phyloP scores from a whole-genome alignment of 2,113 vertebrate genomes.

The Thinocorus orbignyianus region DNA sequence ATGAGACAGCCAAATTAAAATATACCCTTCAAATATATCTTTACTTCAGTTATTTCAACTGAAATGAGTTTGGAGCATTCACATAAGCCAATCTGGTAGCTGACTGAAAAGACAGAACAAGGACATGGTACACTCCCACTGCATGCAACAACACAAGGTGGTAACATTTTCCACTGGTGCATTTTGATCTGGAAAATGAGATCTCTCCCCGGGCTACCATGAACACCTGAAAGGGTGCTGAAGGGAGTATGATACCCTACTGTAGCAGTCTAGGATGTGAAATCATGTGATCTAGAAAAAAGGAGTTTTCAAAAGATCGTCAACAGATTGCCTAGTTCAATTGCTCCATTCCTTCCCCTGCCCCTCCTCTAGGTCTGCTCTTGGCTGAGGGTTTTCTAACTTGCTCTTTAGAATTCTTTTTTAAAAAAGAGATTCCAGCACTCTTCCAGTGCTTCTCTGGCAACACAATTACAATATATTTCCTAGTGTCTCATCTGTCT shows the following conservation, averaged over 20 bases:
- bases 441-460: neutral
- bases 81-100: neutral
- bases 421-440: neutral
- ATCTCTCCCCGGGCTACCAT: neutral
- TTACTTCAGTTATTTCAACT: neutral
- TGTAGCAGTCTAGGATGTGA: neutral
- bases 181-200: neutral
- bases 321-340: neutral
- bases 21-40: neutral
- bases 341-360: neutral
- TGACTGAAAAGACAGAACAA: neutral
- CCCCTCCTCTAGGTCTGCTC: neutral
- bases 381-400: neutral
- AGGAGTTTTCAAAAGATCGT: neutral
- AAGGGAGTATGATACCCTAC: neutral
- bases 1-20: neutral
- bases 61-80: neutral
- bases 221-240: neutral
- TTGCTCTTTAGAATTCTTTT: neutral
- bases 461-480: neutral
- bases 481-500: neutral
- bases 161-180: neutral
- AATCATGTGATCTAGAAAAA: neutral
- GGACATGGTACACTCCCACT: neutral
- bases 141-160: accelerated